Evolutionary conservation across 1,140 invertebrate genomes (phyloP).

Genomic region (Lerema accius): DNA sequence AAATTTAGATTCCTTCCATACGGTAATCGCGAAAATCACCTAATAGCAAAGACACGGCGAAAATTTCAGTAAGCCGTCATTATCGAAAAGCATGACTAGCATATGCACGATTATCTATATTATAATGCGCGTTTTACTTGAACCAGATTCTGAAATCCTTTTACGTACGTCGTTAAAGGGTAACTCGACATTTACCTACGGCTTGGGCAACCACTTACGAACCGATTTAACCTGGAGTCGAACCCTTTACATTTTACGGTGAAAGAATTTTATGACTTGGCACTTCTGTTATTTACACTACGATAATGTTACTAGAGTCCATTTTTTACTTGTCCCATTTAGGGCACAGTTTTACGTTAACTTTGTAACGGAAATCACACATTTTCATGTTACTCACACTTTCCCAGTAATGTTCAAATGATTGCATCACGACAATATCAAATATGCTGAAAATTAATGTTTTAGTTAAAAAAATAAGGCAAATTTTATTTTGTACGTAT

Average conservation of each 20-base stretch:
- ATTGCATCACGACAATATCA: no score
- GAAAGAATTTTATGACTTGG: conserved; percentile 49
- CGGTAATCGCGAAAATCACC: no score
- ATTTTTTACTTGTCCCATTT: no score
- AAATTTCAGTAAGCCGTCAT: conserved; percentile 48
- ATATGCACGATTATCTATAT: conserved; percentile 49
- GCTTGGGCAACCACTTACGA: conserved; percentile 31
- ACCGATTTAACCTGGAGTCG: conserved; percentile 41
- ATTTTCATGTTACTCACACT: no score
- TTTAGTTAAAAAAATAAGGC: no score
- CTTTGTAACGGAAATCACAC: no score
- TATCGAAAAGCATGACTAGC: conserved; percentile 42
- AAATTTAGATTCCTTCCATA: no score
- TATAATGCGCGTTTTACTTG: conserved; percentile 47
- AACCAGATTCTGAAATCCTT: conserved; percentile 40
- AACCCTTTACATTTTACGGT: conserved; percentile 35
- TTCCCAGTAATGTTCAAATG: no score
- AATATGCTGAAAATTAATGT: no score
- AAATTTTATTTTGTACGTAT: no score
- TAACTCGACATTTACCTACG: conserved; percentile 44
- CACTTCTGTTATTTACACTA: conserved; percentile 46
- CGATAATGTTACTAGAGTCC: conserved; percentile 41
- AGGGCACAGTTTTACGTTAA: no score
- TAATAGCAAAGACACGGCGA: conserved; percentile 28
- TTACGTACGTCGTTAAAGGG: conserved; percentile 45